Percentiles rank a stretch among this genome's conserved stretches.
These are phyloP conservation scores for Bombus waltoni DNA, from an alignment of 1,140 invertebrate species.

Conservation along the genomic window DNA sequence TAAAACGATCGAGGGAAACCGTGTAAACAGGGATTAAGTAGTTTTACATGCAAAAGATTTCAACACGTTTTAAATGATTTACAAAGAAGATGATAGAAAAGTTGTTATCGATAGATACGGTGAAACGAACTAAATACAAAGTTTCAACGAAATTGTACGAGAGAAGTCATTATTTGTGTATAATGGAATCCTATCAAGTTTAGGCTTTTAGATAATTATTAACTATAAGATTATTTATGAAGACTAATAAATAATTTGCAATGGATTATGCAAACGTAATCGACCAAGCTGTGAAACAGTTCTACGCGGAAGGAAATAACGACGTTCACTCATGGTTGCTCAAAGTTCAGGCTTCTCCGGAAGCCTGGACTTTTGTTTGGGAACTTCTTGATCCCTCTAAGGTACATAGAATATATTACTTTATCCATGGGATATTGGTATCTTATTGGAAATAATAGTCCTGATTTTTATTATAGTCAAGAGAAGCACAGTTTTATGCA, in stretches of 20 bases:
- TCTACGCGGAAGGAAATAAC: conserved; percentile 84
- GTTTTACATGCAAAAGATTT: neutral
- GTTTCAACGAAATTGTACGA: neutral
- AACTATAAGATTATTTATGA: neutral
- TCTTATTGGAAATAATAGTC: neutral
- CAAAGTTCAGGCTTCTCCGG: conserved; percentile 89
- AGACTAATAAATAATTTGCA: neutral
- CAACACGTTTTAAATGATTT: neutral
- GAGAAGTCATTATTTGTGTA: neutral
- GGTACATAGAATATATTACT: conserved; percentile 77
- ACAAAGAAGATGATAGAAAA: neutral
- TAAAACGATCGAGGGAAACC: neutral
- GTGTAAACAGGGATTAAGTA: conserved; percentile 20
- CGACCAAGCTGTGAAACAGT: conserved; percentile 83
- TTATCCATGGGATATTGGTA: too few relatives aligned
- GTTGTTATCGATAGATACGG: neutral
- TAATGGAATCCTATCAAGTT: neutral
- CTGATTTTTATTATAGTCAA: conserved; percentile 83
- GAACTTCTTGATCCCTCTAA: conserved; percentile 90
- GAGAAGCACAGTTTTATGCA: conserved; percentile 96
- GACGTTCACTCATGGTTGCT: conserved; percentile 93
- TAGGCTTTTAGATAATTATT: neutral
- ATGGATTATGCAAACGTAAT: conserved; percentile 74
- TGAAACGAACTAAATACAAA: neutral
- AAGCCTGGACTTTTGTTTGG: conserved; percentile 96